Evolutionary conservation across 1,140 invertebrate species (phyloP), one percentile per base, ranked within the genome.

Genomic region (Macrotrachela quadricornifera): DNA sequence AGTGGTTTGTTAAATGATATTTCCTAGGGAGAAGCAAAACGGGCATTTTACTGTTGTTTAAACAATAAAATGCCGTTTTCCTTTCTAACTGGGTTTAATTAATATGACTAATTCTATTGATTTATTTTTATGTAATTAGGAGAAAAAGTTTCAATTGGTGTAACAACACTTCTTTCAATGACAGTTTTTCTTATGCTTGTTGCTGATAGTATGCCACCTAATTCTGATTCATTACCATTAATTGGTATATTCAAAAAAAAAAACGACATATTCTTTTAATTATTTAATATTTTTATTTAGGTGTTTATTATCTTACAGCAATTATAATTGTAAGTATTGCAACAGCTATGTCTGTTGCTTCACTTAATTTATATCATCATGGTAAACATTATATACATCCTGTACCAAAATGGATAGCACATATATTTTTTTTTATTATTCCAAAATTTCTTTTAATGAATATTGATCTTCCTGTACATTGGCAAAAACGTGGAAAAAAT

Each of bases 151-250:
- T 82, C 80, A 1, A 11, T 83, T 21, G 83, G 85, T 17, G 87
- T 88, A 55, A 85, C 82, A 48, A 83, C 84, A 1, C 73, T 90
- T 1, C 74, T 90, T 6, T 86, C 83, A 6, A 87, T 88, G 80
- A 87, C 85, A 0, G 85, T 90, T 11, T 88, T 88, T 65, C 72
- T 90, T 3, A 88, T 90, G 84, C 82, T 85, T 14, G 85, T 90
- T 16, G 71, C 83, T 49, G 84, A 90, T 64, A 83, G 79, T 45
- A 73, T 88, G 60, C 85, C 85, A n/a, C 84, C 85, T 0, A 87
- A 84, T 1, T 83, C 86, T 60, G 85, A 88, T 66, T 85, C 81
- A 1, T 61, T 75, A 46, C 85, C 85, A 6, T 72, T 90, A 16
- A 86, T 90, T 59, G 85, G 84, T 86, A 74, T 78, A 77, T 74